Base-by-base conservation (phyloP, 2,888 invertebrate species). In the Acrocera orbiculus region DNA sequence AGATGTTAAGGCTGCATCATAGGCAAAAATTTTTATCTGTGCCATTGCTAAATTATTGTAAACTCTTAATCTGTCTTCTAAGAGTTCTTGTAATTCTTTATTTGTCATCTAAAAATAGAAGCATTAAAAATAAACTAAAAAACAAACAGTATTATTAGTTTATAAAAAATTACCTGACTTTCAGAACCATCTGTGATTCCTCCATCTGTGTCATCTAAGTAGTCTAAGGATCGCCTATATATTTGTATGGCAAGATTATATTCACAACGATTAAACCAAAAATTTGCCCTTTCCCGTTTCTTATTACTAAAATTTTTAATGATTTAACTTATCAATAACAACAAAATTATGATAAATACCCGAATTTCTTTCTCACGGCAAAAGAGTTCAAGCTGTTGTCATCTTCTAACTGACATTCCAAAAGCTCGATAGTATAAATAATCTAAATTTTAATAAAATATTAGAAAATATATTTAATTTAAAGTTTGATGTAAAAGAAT, bases 11-110 rank as follows among this genome's bases (percentile, higher is more conserved):
- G 90, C 90, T 8, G 82, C 77, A 45, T 86, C 85, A 52, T 73
- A 85, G 7, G 83, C 79, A 35, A 80, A 76, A 24, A 82, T 76
- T 65, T 86, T 89, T 44, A 92, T 68, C 61, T 92, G 90, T 10
- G 89, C 83, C 41, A 86, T 85, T 10, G 90, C 89, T 67, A 92
- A 71, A 54, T 93, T 93, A 54, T 92, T 92, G 49, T 81, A 78
- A 2, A 87, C 82, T 48, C 82, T 75, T 32, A 89, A 63, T 41
- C 86, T 64, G 50, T 85, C 82, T 34, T 86, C 83, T 19, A 87
- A 52, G 32, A 90, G 51, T 23, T 66, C 58, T 47, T 76, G 73
- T 27, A 79, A 53, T 36, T 72, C 70, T 15, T 65, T 59, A 46
- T 73, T 69, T 4, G 67, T 63, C 4, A 55, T 46, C 61, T 64